These are phyloP conservation scores for Bombus pascuorum DNA, from an alignment of 1,140 invertebrate species.

Conservation along the genomic window DNA sequence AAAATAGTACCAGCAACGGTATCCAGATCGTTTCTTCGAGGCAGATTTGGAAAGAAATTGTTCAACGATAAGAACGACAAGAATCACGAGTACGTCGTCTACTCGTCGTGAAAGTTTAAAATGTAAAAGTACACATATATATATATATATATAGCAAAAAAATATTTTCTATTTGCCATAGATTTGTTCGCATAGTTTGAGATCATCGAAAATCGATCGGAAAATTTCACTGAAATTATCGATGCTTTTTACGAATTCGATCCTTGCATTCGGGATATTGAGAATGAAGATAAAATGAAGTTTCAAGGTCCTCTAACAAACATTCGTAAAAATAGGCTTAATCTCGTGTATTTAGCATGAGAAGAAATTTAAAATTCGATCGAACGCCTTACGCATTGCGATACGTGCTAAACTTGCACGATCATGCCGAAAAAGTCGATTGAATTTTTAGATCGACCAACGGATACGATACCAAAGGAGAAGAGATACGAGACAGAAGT, in stretches of 20 bases:
- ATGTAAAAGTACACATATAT: background rate
- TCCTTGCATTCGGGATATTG: background rate
- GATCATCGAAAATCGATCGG: background rate
- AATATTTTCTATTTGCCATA: no score
- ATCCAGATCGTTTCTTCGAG: no score
- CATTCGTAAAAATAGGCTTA: background rate
- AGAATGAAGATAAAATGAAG: background rate
- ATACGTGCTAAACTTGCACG: slow-evolving; percentile 43
- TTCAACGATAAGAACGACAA: no score
- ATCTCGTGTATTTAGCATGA: background rate
- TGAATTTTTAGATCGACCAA: slow-evolving; percentile 49
- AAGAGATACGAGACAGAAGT: background rate
- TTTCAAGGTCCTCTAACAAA: slow-evolving; percentile 1
- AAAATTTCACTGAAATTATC: background rate
- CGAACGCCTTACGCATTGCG: background rate
- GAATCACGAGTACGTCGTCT: no score
- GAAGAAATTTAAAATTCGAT: slow-evolving; percentile 56
- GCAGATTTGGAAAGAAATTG: no score
- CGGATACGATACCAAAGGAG: slow-evolving; percentile 38
- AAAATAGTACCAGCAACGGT: no score
- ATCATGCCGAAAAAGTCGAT: slow-evolving; percentile 37
- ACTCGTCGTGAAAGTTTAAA: no score
- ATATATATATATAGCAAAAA: background rate
- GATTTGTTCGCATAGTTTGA: background rate
- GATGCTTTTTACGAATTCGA: background rate